Conservation (phyloP, 2,113 vertebrate genomes). For the Grantiella picta region DNA sequence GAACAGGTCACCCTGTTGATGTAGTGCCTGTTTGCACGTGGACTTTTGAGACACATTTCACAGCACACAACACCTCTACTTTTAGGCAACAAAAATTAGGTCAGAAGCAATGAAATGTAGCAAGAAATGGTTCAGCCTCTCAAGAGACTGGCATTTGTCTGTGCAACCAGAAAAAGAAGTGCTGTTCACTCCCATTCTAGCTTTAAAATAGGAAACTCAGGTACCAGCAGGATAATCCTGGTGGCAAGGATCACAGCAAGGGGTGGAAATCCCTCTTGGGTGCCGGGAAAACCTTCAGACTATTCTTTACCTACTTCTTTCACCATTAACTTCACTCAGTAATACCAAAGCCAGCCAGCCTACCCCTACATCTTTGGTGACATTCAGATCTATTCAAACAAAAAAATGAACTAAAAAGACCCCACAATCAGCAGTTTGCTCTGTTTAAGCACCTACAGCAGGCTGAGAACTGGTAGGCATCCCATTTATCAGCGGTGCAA, state of each 20-base stretch:
- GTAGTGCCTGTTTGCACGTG: neutral
- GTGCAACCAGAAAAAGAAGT: neutral
- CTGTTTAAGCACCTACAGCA: neutral
- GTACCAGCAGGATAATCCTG: neutral
- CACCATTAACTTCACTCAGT: neutral
- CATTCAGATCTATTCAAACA: neutral
- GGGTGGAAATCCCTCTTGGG: neutral
- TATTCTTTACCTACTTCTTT: neutral
- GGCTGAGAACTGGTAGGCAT: neutral
- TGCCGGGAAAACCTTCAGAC: neutral
- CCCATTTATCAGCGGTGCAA: neutral
- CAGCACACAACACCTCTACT: neutral
- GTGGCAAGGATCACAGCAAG: neutral
- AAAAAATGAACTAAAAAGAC: neutral
- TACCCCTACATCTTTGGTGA: neutral
- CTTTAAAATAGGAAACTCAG: neutral
- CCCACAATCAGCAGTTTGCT: neutral
- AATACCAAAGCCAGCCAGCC: neutral
- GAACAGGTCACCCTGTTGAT: neutral
- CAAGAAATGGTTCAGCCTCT: neutral
- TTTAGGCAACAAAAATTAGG: neutral
- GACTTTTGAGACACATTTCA: neutral
- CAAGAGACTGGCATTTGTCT: rapidly evolving
- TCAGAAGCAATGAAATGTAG: neutral
- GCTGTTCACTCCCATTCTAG: neutral